Base-by-base conservation (phyloP, 2,113 vertebrate species). In the Microtus ochrogaster region DNA sequence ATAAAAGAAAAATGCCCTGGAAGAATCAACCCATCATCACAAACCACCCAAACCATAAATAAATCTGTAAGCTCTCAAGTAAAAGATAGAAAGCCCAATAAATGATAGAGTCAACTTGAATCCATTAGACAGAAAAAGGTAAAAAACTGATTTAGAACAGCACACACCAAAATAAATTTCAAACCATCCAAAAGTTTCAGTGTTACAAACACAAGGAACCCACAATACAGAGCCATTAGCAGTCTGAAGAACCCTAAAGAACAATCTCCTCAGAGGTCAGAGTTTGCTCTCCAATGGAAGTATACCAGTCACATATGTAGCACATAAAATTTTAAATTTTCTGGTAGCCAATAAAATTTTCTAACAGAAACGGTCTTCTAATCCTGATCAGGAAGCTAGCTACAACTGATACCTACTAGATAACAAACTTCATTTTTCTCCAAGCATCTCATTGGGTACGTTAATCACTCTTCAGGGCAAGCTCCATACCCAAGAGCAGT, bases 121-220 rank as follows among this genome's bases (percentile, higher is more conserved):
- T 16, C 21, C 70, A 94, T 78, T 28, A 92, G 24, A 36, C 52
- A 82, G 14, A 63, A 96, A 90, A 89, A 92, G 70, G 10, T 52
- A 41, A 94, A 84, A 78, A 44, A 47, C 61, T 70, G 30, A 74
- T 83, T 41, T 11, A 91, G 39, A 73, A 47, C 39, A 94, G 55
- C 30, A 78, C 30, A n/a, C 24, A 89, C 39, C n/a, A 61, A 28
- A 44, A 89, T 66, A 93, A 93, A 91, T 74, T 92, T 84, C 55
- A 96, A 91, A 78, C 44, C 26, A 89, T 83, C 26, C 26, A 47
- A 96, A 91, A 76, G 65, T 68, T 86, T 58, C 55, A 72, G 17
- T 44, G 7, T 52, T 47, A 16, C 28, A 88, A 90, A 76, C 24
- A 81, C 2, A 58, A 94, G 87, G 83, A 72, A 84, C 13, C 7